Conservation (phyloP, 2,113 vertebrate genomes). For the Ciconia boyciana region DNA sequence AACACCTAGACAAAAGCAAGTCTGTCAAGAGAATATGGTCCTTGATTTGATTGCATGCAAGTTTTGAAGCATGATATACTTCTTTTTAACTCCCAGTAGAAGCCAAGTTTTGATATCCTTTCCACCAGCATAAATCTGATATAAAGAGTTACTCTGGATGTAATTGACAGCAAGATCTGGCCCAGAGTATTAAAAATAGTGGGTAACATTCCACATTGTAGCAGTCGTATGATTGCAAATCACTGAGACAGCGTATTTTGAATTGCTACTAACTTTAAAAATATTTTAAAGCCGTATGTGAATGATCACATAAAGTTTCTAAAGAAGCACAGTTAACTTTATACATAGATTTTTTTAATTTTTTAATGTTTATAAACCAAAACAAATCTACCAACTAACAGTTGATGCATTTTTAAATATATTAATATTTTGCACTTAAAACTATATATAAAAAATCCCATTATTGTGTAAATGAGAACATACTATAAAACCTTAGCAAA, state of each 20-base stretch:
- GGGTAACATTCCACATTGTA: neutral
- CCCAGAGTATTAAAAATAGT: neutral
- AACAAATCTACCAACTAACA: slow-evolving; percentile 28
- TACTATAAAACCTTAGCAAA: neutral
- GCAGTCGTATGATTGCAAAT: slow-evolving; percentile 5
- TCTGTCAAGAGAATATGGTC: neutral
- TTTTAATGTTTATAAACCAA: slow-evolving; percentile 71
- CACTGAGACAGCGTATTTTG: neutral
- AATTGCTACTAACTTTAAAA: slow-evolving; percentile 40
- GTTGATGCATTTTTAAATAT: slow-evolving; percentile 63
- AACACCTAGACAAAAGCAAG: neutral
- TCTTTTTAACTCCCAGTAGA: neutral
- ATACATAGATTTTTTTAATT: slow-evolving; percentile 66
- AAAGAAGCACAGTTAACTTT: slow-evolving; percentile 75
- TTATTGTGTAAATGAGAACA: neutral
- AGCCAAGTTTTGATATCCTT: neutral
- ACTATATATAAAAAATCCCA: neutral
- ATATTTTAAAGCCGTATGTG: slow-evolving; percentile 42
- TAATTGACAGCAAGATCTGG: neutral
- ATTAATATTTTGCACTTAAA: slow-evolving; percentile 63
- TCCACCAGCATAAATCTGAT: slow-evolving; percentile 26
- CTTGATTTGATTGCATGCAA: slow-evolving; percentile 19
- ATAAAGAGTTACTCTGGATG: neutral
- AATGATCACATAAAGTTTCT: slow-evolving; percentile 60
- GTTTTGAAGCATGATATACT: neutral